Base-by-base conservation (phyloP, 1,140 invertebrate species). In the Acarapis woodi region DNA sequence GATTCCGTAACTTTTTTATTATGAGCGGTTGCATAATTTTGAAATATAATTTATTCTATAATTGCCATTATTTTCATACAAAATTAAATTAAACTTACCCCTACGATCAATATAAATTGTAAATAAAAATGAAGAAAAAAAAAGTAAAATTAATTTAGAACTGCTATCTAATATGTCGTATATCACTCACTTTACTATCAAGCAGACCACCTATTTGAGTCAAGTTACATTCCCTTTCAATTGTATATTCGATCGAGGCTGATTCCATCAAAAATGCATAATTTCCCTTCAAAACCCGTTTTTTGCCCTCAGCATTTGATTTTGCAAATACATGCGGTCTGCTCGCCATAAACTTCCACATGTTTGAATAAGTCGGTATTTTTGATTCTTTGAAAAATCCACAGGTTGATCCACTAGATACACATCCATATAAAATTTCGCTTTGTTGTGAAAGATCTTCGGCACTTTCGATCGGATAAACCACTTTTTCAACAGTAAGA, bases 171-270 rank as follows among this genome's bases (percentile, higher is more conserved):
- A n/a, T n/a, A n/a, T n/a, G n/a, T n/a, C n/a, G n/a, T n/a, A 44
- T 67, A 69, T 8, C 66, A n/a, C n/a, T n/a, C n/a, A n/a, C 74
- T 55, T 90, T 90, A 21, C 75, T 82, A 48, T 88, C 83, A 12
- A 90, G 59, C 1, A 93, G 62, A 1, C 85, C 87, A 0, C 88
- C 88, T 28, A 97, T 83, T 64, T 96, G 85, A 21, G 88, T 97
- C 3, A 97, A 61, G 57, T 94, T 90, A 55, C 88, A 97, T 51
- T 96, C 78, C 35, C 87, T 62, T 58, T 96, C 82, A 1, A 88
- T 77, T 1, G 71, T 71, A 51, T 88, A 90, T 54, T 97, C 90
- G 34, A 97, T 58, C 68, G 90, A 93, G 0, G 85, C 90, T 0
- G 83, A 93, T 59, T 97, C 90, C 79, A 80, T 80, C 2, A 80